phyloP scores from a whole-genome alignment of 2,113 vertebrate species.

The Nycticebus coucang region DNA sequence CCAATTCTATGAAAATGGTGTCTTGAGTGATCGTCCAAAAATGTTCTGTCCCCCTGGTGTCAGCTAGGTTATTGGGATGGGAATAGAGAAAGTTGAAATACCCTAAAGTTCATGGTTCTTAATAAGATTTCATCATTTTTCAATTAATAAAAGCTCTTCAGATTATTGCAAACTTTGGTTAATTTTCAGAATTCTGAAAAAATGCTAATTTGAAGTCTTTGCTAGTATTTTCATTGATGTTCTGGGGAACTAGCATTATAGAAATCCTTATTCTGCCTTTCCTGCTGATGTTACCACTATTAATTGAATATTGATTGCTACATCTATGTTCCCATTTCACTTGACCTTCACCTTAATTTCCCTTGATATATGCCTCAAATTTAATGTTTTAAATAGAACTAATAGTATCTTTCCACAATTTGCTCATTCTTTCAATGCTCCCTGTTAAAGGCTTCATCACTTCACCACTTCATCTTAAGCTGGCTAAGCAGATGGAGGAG shows the following conservation, averaged over 20 bases:
- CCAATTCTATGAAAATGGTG: background rate
- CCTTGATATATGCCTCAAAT: conserved; percentile 30
- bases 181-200: conserved; percentile 49
- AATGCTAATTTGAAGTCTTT: background rate
- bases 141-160: background rate
- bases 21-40: background rate
- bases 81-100: conserved; percentile 8
- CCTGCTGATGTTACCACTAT: background rate
- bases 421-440: conserved; percentile 29
- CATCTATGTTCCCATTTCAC: conserved; percentile 52
- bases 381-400: conserved; percentile 63
- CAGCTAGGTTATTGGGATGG: background rate
- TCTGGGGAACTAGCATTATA: background rate
- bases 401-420: conserved; percentile 37
- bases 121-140: conserved; percentile 32
- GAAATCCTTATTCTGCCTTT: background rate
- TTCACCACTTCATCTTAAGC: conserved; percentile 55
- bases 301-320: conserved; percentile 53
- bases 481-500: conserved; percentile 54
- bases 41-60: background rate
- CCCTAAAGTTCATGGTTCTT: background rate
- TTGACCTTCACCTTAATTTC: conserved; percentile 58
- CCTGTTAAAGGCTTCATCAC: conserved; percentile 41
- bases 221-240: background rate
- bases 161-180: background rate